A percentile compares a stretch with the other conserved stretches of the same genome.
phyloP scores from a whole-genome alignment of 2,797 vertebrate species.

The Morelia viridis region DNA sequence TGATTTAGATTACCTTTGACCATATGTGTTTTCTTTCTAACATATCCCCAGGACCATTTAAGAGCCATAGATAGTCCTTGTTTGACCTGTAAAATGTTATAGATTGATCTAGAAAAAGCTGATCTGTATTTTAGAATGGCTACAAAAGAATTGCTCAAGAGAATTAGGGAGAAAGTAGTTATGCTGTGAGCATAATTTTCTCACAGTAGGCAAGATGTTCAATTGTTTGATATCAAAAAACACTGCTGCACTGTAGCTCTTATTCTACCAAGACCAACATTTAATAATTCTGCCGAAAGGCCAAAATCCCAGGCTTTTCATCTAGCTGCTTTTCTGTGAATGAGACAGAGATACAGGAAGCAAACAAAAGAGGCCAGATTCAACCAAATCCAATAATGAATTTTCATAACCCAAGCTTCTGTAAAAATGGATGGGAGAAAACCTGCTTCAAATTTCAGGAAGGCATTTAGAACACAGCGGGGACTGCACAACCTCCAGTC shows the following conservation, averaged over 20 bases:
- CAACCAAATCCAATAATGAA: not conserved
- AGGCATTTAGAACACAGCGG: not conserved
- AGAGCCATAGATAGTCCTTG: too few species aligned
- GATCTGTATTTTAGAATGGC: too few species aligned
- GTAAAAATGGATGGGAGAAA: not conserved
- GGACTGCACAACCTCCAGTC: not conserved
- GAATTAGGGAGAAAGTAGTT: too few species aligned
- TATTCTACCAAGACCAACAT: not conserved
- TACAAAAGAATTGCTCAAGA: too few species aligned
- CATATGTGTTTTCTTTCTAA: too few species aligned
- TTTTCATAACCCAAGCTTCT: not conserved
- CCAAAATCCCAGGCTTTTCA: not conserved
- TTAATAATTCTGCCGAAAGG: not conserved
- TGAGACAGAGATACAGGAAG: not conserved
- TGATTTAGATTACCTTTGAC: too few species aligned
- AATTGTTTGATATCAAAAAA: not conserved
- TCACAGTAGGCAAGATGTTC: not conserved
- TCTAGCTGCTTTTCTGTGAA: not conserved
- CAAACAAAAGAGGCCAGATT: not conserved
- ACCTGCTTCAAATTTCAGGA: not conserved
- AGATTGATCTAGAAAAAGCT: too few species aligned
- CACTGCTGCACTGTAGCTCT: too few species aligned
- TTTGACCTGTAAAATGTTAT: too few species aligned
- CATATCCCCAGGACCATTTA: too few species aligned
- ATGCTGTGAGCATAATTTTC: not conserved